Evolutionary conservation across 2,113 vertebrate genomes (phyloP), one percentile per base, ranked within the genome.

Genomic region (Addax nasomaculatus): DNA sequence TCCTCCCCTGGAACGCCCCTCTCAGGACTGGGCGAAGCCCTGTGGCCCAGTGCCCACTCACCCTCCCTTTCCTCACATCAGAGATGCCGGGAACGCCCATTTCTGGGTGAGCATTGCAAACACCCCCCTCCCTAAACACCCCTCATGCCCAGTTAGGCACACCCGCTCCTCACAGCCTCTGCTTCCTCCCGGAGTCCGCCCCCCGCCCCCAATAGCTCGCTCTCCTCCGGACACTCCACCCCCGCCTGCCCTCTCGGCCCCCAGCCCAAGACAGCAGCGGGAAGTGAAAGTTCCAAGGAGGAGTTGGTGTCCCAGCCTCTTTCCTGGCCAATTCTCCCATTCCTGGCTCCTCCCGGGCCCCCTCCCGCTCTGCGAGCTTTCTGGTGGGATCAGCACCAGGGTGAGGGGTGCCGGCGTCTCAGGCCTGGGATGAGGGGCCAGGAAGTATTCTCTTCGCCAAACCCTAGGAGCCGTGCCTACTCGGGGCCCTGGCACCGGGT

Each of bases 271-370:
- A 93, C 97, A 83, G 88, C 84, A 90, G 94, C 73, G 94, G 96
- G 98, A 98, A 98, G 97, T 98, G 98, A 97, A 97, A 97, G 98
- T 97, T 97, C 90, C 93, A 90, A 96, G 95, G 87, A 96, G 96
- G 96, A 94, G 90, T 30, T 57, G 88, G 81, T 89, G 96, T 96
- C 94, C 83, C 90, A 85, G 87, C n/a, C 93, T 79, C 96, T 96
- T 97, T 97, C 96, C 95, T 78, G 97, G 90, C 95, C 60, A 33
- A 25, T 23, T 85, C 89, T 89, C 83, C 67, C 81, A 36, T 83
- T 89, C 95, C 55, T 1, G 70, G 78, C 70, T 80, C 84, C 85
- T 95, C 86, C 93, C 27, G 67, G 70, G 30, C n/a, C 89, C 90
- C 57, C 81, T 55, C 87, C 84, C 55, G 53, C 88, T 58, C 30